A percentile compares a stretch with the other conserved stretches of the same genome.
Conservation (phyloP, 1,140 invertebrate species). For the Bombus superbus region DNA sequence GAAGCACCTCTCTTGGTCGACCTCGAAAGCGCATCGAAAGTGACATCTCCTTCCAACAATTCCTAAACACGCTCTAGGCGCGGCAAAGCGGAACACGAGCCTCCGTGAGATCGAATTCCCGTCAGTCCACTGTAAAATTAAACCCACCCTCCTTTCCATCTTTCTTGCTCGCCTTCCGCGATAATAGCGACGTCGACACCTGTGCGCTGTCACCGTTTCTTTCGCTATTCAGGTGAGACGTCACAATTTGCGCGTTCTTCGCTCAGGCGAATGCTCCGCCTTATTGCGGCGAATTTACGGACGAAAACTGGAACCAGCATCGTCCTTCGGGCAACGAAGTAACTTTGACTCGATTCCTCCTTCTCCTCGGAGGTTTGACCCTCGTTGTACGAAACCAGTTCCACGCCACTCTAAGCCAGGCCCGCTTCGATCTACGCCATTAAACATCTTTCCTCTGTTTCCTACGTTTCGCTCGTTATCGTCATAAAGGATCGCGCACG, state of each 20-base stretch:
- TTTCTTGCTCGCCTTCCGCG: background rate
- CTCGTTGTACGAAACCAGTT: slow-evolving; percentile 21
- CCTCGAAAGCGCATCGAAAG: background rate
- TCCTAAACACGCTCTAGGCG: background rate
- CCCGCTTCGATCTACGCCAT: background rate
- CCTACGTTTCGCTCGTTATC: background rate
- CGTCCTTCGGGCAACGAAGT: background rate
- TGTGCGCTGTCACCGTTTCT: too few relatives aligned
- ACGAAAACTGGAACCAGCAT: slow-evolving; percentile 15
- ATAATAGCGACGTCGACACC: background rate
- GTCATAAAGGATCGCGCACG: background rate
- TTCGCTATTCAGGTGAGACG: slow-evolving; percentile 20
- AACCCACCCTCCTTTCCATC: background rate
- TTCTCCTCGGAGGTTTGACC: background rate
- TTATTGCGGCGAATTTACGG: slow-evolving; percentile 24
- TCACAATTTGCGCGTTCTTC: slow-evolving; percentile 29
- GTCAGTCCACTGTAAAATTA: slow-evolving; percentile 18
- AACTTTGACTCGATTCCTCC: slow-evolving; percentile 33
- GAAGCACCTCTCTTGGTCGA: background rate
- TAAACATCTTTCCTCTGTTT: background rate
- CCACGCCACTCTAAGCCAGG: too few relatives aligned
- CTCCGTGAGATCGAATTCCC: slow-evolving; percentile 18
- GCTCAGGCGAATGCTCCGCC: background rate
- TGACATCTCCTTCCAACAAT: background rate
- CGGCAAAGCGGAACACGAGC: background rate